Conservation (phyloP, 2,797 vertebrate species). For the Gephyroberyx darwinii region DNA sequence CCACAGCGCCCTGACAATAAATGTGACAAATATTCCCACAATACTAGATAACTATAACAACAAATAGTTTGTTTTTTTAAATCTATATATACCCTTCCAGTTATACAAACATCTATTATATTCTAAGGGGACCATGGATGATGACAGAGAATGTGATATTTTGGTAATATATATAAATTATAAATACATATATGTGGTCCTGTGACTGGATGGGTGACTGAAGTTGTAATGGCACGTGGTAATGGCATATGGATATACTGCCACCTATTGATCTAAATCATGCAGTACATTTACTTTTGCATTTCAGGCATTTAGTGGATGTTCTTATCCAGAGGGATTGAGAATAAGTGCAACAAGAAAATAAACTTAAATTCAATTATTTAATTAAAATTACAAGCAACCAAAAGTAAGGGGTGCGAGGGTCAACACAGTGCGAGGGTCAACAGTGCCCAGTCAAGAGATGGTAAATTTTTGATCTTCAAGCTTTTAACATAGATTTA, state of each 20-base stretch:
- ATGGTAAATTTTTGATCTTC: not conserved
- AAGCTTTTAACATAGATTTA: not conserved
- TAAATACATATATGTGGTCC: not conserved
- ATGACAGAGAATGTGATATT: not conserved
- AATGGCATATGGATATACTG: slow-evolving; percentile 34
- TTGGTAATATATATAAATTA: too few relatives aligned
- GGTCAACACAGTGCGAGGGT: too few relatives aligned
- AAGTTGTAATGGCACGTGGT: not conserved
- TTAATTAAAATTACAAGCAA: too few relatives aligned
- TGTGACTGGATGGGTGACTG: not conserved
- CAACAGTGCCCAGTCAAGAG: not conserved
- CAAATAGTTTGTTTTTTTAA: not conserved
- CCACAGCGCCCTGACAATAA: not conserved
- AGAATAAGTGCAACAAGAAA: not conserved
- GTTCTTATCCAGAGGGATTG: not conserved
- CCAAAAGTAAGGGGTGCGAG: too few relatives aligned
- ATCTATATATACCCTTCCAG: not conserved
- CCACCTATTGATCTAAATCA: slow-evolving; percentile 57
- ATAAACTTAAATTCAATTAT: not conserved
- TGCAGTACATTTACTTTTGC: not conserved
- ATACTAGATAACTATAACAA: not conserved
- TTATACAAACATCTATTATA: not conserved
- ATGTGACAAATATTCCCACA: not conserved
- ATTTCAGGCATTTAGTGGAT: not conserved
- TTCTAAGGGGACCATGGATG: not conserved